Conservation (phyloP, 2,113 vertebrate species). For the Barbus barbus region DNA sequence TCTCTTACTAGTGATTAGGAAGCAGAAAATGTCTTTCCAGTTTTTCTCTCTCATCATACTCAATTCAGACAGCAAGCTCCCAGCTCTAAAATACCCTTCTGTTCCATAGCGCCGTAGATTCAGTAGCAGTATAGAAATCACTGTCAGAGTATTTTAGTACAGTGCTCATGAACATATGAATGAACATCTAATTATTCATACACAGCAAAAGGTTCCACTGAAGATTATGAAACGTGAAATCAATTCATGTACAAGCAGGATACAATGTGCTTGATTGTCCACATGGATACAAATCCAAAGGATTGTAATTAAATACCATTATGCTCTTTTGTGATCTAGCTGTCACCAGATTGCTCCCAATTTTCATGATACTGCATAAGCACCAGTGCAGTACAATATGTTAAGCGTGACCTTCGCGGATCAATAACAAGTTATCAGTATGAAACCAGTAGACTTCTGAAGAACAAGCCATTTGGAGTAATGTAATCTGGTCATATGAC, state of each 20-base stretch:
- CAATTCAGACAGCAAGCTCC: neutral
- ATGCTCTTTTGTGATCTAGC: neutral
- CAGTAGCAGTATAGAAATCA: neutral
- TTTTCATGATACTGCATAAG: slow-evolving; percentile 1
- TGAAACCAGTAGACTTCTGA: slow-evolving; percentile 1
- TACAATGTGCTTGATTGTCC: slow-evolving; percentile 7
- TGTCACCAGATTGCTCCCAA: neutral
- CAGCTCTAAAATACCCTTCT: neutral
- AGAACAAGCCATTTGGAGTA: neutral
- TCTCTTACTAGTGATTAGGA: neutral
- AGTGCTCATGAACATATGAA: neutral
- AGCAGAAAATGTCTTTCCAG: neutral
- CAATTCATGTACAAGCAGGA: neutral
- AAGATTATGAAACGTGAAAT: slow-evolving; percentile 6
- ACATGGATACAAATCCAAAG: neutral
- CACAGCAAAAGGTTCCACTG: slow-evolving; percentile 5
- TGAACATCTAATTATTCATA: neutral
- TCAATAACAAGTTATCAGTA: slow-evolving; percentile 32
- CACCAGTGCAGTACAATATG: neutral
- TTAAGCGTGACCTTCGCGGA: slow-evolving; percentile 13
- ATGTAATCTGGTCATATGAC: neutral
- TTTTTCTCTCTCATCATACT: neutral
- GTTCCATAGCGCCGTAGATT: neutral
- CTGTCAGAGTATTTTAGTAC: neutral
- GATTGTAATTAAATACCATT: neutral